Conservation (phyloP, 2,888 invertebrate genomes). For the Torymus aiolomorphi region DNA sequence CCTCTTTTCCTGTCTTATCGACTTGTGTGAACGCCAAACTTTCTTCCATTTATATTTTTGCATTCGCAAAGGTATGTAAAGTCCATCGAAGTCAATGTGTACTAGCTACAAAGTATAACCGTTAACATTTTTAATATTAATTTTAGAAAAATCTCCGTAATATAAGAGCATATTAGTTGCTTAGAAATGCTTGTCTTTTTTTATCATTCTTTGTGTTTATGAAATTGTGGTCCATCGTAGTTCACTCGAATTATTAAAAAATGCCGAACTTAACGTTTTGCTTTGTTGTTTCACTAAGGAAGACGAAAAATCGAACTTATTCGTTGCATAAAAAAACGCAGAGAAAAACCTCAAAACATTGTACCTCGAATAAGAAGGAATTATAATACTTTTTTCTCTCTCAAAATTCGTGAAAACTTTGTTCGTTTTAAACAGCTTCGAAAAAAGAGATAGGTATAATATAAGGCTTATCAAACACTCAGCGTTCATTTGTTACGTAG, state of each 20-base stretch:
- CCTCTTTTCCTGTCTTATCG: background rate
- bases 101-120: conserved; percentile 30
- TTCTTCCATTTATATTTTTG: conserved; percentile 33
- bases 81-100: conserved; percentile 7
- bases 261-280: conserved; percentile 29
- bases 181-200: conserved; percentile 30
- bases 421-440: conserved; percentile 11
- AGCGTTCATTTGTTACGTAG: conserved; percentile 4
- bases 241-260: conserved; percentile 38
- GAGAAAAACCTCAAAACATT: conserved; percentile 15
- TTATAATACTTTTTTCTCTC: background rate
- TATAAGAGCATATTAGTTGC: conserved; percentile 21
- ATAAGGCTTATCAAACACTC: conserved; percentile 22
- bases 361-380: conserved; percentile 7
- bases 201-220: conserved; percentile 32
- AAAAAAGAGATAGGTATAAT: conserved; percentile 10
- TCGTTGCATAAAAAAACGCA: conserved; percentile 31
- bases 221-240: conserved; percentile 54
- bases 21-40: conserved; percentile 31
- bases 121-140: conserved; percentile 35
- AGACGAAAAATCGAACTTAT: conserved; percentile 54
- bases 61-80: conserved; percentile 18
- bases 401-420: conserved; percentile 9
- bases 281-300: conserved; percentile 37
- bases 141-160: conserved; percentile 40